Conservation (phyloP, 53 echinoderm and acorn worm genomes). For the Luidia sarsii region DNA sequence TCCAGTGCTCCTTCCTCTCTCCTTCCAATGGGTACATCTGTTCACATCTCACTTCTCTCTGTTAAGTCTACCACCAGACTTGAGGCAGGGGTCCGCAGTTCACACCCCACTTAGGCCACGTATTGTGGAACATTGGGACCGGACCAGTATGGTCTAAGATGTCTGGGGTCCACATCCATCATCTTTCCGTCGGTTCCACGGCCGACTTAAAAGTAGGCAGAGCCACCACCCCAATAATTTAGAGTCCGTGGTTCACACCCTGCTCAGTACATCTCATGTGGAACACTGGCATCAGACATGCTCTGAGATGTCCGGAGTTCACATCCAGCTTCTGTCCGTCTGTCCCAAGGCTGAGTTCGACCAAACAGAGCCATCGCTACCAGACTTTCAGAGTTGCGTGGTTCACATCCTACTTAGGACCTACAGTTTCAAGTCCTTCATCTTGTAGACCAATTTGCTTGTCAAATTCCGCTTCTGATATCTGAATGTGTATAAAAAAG, state of each 20-base stretch:
- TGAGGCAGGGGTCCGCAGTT: not conserved
- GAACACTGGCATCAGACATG: not conserved
- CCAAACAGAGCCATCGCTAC: not conserved
- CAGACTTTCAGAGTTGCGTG: not conserved
- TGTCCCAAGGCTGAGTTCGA: not conserved
- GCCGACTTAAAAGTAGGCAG: not conserved
- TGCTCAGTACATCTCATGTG: not conserved
- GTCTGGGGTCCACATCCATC: not conserved
- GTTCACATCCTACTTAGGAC: not conserved
- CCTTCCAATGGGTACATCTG: too few relatives aligned
- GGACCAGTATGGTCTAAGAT: not conserved
- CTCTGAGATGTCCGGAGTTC: not conserved
- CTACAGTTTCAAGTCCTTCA: not conserved
- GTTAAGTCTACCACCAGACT: too few relatives aligned
- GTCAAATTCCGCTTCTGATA: conserved; percentile 64
- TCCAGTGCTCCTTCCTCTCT: too few relatives aligned
- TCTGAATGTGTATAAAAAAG: conserved; percentile 21
- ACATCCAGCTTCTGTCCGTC: not conserved
- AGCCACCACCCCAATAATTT: not conserved
- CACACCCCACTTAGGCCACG: not conserved
- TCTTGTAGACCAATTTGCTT: conserved; percentile 58
- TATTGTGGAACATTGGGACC: not conserved
- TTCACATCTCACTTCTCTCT: too few relatives aligned
- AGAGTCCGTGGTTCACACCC: not conserved
- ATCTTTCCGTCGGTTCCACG: not conserved